phyloP scores from a whole-genome alignment of 1,140 invertebrate genomes.

The Bactericera cockerelli region DNA sequence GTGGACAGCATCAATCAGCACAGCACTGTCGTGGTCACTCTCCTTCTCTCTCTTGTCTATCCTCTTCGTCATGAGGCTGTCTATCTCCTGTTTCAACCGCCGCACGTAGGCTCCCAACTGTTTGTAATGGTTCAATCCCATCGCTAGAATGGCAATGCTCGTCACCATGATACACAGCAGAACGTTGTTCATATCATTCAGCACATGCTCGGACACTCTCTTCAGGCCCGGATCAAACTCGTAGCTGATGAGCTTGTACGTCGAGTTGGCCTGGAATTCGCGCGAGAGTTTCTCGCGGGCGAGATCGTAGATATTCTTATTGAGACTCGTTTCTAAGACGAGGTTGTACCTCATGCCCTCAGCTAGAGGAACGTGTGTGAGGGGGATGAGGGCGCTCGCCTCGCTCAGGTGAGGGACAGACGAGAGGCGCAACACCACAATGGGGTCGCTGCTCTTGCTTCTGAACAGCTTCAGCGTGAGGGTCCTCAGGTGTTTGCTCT shows the following conservation, averaged over 20 bases:
- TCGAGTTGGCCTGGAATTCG: background rate
- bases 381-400: background rate
- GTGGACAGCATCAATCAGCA: background rate
- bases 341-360: background rate
- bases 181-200: constrained; percentile 3
- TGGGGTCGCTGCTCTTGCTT: background rate
- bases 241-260: background rate
- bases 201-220: background rate
- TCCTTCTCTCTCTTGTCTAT: background rate
- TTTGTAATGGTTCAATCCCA: constrained; percentile 1
- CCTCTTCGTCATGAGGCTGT: background rate
- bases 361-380: background rate
- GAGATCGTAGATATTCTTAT: constrained; percentile 5
- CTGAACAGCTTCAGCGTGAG: background rate
- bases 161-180: background rate
- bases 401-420: background rate
- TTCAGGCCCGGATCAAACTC: background rate
- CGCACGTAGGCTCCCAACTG: background rate
- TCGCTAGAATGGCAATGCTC: background rate
- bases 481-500: background rate
- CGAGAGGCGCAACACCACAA: background rate
- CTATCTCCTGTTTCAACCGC: background rate
- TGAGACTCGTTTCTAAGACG: background rate
- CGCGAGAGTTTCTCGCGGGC: background rate
- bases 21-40: background rate